phyloP scores from a whole-genome alignment of 2,113 vertebrate genomes.

The Mesitornis unicolor region DNA sequence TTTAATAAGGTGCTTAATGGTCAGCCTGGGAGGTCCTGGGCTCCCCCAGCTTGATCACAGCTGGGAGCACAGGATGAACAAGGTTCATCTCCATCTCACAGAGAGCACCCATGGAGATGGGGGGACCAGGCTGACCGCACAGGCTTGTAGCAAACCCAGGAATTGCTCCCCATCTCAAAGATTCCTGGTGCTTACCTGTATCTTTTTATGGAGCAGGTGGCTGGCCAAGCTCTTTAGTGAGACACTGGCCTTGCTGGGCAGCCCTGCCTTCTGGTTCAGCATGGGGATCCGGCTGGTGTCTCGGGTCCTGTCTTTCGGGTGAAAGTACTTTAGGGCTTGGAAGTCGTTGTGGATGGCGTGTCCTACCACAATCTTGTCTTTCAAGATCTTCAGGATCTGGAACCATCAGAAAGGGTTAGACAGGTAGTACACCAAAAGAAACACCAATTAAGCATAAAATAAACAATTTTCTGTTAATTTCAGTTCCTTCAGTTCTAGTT shows the following conservation, averaged over 20 bases:
- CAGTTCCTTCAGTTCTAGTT: neutral
- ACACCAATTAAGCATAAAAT: neutral
- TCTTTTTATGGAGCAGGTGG: constrained; percentile 83
- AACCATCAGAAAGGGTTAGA: neutral
- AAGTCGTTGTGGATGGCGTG: constrained; percentile 92
- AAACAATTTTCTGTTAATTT: neutral
- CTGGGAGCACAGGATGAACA: neutral
- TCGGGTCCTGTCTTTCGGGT: constrained; percentile 80
- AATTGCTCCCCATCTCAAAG: neutral
- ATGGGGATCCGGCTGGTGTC: constrained; percentile 79
- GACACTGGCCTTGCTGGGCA: neutral
- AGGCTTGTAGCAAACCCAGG: neutral
- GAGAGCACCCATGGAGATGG: neutral
- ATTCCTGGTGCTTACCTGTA: constrained; percentile 81
- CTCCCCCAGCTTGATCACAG: neutral
- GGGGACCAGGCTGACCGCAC: neutral
- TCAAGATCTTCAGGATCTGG: constrained; percentile 85
- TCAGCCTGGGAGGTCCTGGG: neutral
- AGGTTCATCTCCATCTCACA: neutral
- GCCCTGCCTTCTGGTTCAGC: constrained; percentile 72
- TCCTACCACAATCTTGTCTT: constrained; percentile 89
- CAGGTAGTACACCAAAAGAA: neutral
- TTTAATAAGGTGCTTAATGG: neutral
- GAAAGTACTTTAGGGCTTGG: constrained; percentile 78
- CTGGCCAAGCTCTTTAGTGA: constrained; percentile 84